These are phyloP conservation scores for Oscheius sp. DNA, from an alignment of 2,888 invertebrate species.

Conservation along the genomic window DNA sequence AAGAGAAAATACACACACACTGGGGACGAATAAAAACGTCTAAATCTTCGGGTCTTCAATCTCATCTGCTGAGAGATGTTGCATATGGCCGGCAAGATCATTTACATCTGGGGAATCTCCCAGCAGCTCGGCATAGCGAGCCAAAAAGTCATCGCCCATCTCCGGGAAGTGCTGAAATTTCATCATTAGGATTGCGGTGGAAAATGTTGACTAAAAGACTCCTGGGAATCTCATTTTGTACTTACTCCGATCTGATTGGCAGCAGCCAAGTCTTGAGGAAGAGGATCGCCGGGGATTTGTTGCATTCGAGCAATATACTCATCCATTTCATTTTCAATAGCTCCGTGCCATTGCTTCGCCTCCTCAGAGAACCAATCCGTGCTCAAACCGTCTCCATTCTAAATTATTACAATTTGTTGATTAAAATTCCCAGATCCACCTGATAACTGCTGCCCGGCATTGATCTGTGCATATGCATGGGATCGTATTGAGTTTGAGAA, in stretches of 20 bases:
- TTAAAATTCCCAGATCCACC: background rate
- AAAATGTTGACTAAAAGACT: background rate
- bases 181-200: too few relatives aligned
- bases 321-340: background rate
- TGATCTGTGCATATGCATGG: too few relatives aligned
- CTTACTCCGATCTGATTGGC: background rate
- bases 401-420: background rate
- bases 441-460: background rate
- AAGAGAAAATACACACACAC: constrained; percentile 6
- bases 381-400: background rate
- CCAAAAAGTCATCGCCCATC: constrained; percentile 16
- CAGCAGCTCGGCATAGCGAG: background rate
- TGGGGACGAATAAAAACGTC: too few relatives aligned
- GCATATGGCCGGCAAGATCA: constrained; percentile 5
- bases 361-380: background rate
- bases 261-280: background rate
- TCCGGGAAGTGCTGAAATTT: constrained; percentile 7
- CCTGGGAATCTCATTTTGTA: background rate
- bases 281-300: background rate
- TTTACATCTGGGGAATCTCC: constrained; percentile 1
- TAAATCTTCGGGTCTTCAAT: background rate
- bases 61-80: background rate
- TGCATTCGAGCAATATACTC: background rate
- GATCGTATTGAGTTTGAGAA: too few relatives aligned
- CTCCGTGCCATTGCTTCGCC: background rate